Percentiles rank a stretch among this genome's conserved stretches.
Conservation (phyloP, 1,140 invertebrate genomes). For the Sarcophaga peregrina region DNA sequence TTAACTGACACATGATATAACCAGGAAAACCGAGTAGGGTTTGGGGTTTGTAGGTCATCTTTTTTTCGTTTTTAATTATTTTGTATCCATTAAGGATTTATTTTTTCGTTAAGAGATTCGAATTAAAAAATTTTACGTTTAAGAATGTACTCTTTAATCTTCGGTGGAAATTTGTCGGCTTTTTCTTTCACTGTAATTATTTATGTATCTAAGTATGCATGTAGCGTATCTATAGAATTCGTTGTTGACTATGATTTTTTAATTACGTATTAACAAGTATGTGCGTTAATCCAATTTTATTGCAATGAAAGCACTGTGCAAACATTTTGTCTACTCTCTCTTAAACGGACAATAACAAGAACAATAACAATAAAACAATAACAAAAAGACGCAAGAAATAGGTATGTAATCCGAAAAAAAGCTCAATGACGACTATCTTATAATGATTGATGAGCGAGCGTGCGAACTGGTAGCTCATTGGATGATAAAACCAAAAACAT, state of each 20-base stretch:
- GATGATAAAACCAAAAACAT: neutral
- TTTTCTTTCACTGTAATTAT: too few species aligned
- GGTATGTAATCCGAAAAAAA: constrained; percentile 12
- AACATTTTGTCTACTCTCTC: neutral
- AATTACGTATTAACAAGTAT: neutral
- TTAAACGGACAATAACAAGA: neutral
- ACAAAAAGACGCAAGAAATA: neutral
- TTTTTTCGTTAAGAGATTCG: too few species aligned
- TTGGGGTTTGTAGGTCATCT: too few species aligned
- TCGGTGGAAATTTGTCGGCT: too few species aligned
- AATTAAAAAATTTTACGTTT: too few species aligned
- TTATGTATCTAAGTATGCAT: too few species aligned
- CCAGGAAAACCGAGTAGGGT: too few species aligned
- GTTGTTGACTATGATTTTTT: neutral
- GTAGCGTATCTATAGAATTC: too few species aligned
- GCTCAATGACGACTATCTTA: constrained; percentile 1
- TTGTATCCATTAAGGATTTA: too few species aligned
- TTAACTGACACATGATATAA: too few species aligned
- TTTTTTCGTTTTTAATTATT: too few species aligned
- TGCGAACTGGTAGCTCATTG: neutral
- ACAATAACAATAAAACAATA: neutral
- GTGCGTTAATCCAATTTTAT: neutral
- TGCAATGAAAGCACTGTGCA: neutral
- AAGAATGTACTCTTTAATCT: too few species aligned
- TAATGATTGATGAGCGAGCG: neutral